Evolutionary conservation across 1,140 invertebrate genomes (phyloP).

Genomic region (Brachionus sp.): DNA sequence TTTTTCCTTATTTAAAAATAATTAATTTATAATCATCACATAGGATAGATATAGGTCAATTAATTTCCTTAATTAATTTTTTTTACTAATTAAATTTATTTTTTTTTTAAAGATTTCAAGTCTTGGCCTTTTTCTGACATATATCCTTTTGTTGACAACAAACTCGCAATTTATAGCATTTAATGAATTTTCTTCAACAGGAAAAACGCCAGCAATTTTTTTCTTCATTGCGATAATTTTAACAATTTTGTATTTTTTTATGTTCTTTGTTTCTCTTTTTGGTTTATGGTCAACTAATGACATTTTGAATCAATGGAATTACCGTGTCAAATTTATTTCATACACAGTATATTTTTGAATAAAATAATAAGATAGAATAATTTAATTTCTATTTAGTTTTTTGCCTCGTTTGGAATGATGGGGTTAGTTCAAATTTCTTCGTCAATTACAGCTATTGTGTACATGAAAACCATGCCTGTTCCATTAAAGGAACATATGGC

Average conservation of each 20-base stretch:
- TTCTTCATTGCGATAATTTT: constrained; percentile 9
- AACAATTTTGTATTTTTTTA: constrained; percentile 17
- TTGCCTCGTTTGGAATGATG: constrained; percentile 18
- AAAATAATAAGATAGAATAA: background rate
- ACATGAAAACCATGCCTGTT: constrained; percentile 33
- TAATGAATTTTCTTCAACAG: constrained; percentile 37
- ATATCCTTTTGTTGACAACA: constrained; percentile 8
- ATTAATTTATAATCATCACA: too few relatives aligned
- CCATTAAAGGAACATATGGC: constrained; percentile 41
- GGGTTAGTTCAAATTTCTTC: constrained; percentile 14
- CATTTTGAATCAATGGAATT: constrained; percentile 40
- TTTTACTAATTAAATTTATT: background rate
- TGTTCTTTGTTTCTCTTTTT: background rate
- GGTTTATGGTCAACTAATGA: constrained; percentile 34
- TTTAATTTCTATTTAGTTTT: background rate
- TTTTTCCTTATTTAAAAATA: too few relatives aligned
- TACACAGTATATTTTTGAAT: constrained; percentile 8
- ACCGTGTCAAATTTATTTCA: background rate
- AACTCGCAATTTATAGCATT: constrained; percentile 41
- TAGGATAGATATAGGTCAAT: background rate
- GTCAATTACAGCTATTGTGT: background rate
- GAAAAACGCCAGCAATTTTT: constrained; percentile 28
- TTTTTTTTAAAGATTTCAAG: constrained; percentile 16
- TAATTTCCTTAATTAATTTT: background rate
- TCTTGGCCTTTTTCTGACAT: constrained; percentile 23